Base-by-base conservation (phyloP, 2,797 vertebrate species). In the Semaprochilodus insignis region DNA sequence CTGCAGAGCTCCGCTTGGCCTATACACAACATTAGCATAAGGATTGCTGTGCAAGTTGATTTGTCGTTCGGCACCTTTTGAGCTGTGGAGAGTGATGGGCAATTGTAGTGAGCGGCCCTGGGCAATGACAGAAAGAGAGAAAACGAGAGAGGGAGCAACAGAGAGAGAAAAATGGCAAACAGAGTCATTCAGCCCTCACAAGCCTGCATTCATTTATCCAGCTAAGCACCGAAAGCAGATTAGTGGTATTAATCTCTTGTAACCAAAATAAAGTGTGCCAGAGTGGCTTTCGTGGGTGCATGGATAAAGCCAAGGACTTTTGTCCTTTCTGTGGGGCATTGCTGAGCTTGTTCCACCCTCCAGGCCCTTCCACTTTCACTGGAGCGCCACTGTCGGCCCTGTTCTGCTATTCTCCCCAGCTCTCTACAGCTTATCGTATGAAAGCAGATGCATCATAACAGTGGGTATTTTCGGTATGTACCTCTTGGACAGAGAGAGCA, bases 231-330 rank as follows among this genome's bases (percentile, higher is more conserved):
- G 19, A 82, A 69, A 82, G 82, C 80, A 86, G 87, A 85, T 88
- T 87, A 83, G 73, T 66, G 21, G 57, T 81, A 86, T 88, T 89
- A 83, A 86, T 88, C 82, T 81, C 66, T 79, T 82, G 84, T 81
- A 86, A 82, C 85, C 81, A 80, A 81, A 82, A 86, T 87, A 86
- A 86, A 86, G 74, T 60, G 85, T 60, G 54, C 48, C 40, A 4
- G 69, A 78, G 71, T 51, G 77, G 70, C 52, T 84, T 75, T 25
- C 17, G 25, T 4, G 40, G n/a, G 44, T 60, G 66, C 65, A 21
- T 19, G 19, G 71, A 19, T 85, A 72, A 86, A 77, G 78, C 69
- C 76, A 55, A 60, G 69, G 72, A 44, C 67, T 76, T 48, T 77
- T 82, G 85, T 86, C 83, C 81, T 84, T 77, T 81, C 69, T 78